Evolutionary conservation across 2,797 vertebrate genomes (phyloP).

Genomic region (Sorex maritimensis): DNA sequence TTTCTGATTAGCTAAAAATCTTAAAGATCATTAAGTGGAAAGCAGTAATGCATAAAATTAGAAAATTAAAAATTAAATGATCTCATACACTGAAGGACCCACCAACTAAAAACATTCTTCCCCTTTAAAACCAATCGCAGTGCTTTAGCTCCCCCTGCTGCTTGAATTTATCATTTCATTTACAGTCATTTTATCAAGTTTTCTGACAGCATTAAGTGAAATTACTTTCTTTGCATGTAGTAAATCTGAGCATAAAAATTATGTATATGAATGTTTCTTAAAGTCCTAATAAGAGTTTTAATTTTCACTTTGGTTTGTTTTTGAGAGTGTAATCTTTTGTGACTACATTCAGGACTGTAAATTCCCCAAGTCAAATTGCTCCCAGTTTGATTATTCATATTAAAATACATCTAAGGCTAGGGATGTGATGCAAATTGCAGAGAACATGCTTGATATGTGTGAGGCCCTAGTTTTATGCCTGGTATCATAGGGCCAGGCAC

Average conservation of each 20-base stretch:
- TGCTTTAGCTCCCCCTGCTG: constrained; percentile 76
- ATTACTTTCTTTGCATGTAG: neutral
- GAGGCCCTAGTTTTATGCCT: too few species aligned
- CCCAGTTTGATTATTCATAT: constrained; percentile 3
- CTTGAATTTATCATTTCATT: constrained; percentile 66
- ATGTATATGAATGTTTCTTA: neutral
- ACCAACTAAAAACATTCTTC: constrained; percentile 31
- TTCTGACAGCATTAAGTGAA: constrained; percentile 17
- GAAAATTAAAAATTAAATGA: constrained; percentile 63
- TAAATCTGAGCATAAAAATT: constrained; percentile 44
- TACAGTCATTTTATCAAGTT: constrained; percentile 51
- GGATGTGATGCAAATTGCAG: too few species aligned
- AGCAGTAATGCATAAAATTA: constrained; percentile 22
- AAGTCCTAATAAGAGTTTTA: constrained; percentile 24
- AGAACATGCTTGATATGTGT: too few species aligned
- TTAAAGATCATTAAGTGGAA: constrained; percentile 47
- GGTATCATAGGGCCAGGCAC: too few species aligned
- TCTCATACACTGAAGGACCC: neutral
- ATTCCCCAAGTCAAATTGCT: constrained; percentile 5
- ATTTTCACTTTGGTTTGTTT: constrained; percentile 43
- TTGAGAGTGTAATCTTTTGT: neutral
- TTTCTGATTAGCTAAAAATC: constrained; percentile 24
- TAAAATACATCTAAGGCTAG: neutral
- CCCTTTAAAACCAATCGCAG: neutral
- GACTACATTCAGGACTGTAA: constrained; percentile 34